These are phyloP conservation scores for Saccostrea cuccullata DNA, from an alignment of 1,140 invertebrate genomes.

Conservation along the genomic window DNA sequence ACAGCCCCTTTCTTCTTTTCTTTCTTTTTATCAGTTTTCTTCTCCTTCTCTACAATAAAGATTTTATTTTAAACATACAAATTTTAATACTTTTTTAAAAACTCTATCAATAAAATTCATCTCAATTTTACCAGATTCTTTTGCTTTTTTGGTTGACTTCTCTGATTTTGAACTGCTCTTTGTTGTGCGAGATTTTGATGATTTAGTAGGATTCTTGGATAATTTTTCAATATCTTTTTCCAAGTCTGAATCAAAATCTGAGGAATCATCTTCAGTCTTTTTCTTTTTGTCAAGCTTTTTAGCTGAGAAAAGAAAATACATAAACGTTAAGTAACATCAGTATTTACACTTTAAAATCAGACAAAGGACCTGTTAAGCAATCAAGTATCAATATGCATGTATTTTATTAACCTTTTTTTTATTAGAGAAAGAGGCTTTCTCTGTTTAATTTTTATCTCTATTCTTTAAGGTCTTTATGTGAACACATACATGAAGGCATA, in stretches of 20 bases:
- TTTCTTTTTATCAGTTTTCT: constrained; percentile 46
- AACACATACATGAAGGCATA: too few species aligned
- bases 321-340: too few species aligned
- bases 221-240: constrained; percentile 56
- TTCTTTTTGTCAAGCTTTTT: constrained; percentile 17
- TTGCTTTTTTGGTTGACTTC: constrained; percentile 14
- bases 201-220: constrained; percentile 42
- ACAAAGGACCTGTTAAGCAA: too few species aligned
- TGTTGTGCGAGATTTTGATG: background rate
- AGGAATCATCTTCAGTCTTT: constrained; percentile 12
- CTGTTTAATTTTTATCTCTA: too few species aligned
- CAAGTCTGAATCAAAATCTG: constrained; percentile 53
- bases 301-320: background rate
- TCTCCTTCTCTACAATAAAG: background rate
- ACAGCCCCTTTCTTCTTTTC: background rate
- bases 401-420: too few species aligned
- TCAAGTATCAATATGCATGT: too few species aligned
- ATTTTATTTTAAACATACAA: too few species aligned
- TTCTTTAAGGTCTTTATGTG: too few species aligned
- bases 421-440: too few species aligned
- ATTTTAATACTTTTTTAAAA: background rate
- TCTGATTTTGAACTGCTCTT: background rate
- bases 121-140: background rate
- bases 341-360: too few species aligned
- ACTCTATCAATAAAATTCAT: background rate